Conservation (phyloP, 2,797 vertebrate species). For the Bradypus variegatus region DNA sequence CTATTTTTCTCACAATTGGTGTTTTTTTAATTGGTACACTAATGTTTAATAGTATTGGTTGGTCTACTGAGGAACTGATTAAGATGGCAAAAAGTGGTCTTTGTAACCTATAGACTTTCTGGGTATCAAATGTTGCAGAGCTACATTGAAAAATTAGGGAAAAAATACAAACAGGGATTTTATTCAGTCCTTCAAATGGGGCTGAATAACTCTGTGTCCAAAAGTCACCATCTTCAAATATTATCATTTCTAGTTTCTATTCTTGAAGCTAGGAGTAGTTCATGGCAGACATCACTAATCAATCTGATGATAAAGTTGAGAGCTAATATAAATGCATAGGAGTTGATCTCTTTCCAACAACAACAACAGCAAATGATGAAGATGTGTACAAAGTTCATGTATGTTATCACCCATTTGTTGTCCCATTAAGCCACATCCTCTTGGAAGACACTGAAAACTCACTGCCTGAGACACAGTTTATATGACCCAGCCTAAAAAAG, state of each 20-base stretch:
- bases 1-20: not conserved
- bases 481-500: slow-evolving; percentile 49
- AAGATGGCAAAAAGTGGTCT: not conserved
- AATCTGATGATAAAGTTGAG: not conserved
- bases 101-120: not conserved
- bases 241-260: not conserved
- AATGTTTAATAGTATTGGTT: slow-evolving; percentile 52
- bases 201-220: not conserved
- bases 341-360: slow-evolving; percentile 24
- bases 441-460: slow-evolving; percentile 34
- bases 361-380: not conserved
- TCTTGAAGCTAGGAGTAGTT: not conserved
- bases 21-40: not conserved
- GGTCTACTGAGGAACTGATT: not conserved
- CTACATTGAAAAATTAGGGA: not conserved
- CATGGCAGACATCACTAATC: not conserved
- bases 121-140: not conserved
- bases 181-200: not conserved
- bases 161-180: not conserved
- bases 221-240: slow-evolving; percentile 7
- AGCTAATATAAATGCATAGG: not conserved
- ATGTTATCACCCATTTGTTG: not conserved
- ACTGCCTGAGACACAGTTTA: slow-evolving; percentile 41
- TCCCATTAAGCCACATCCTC: slow-evolving; percentile 8
- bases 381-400: not conserved